Evolutionary conservation across 2,888 invertebrate genomes (phyloP).

Genomic region (Microdon myrmicae): DNA sequence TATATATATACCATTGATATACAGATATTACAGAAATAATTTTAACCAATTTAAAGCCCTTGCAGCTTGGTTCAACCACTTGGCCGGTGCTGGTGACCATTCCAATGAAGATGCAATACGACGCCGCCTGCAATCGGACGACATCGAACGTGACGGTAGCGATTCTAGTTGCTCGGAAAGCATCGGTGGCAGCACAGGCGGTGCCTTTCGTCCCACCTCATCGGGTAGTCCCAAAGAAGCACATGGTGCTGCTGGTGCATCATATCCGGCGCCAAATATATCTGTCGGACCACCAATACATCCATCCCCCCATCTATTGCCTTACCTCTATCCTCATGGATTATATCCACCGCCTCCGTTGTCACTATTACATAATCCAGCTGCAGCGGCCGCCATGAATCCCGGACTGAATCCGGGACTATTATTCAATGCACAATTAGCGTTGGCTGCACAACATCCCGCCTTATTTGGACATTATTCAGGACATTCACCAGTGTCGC

Average conservation of each 20-base stretch:
- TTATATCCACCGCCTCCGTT: slow-evolving; percentile 84
- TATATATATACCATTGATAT: too few relatives aligned
- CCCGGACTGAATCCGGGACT: slow-evolving; percentile 82
- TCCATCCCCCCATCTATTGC: slow-evolving; percentile 86
- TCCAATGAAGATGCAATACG: slow-evolving; percentile 66
- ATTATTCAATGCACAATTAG: slow-evolving; percentile 88
- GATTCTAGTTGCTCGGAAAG: slow-evolving; percentile 80
- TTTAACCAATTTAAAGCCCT: slow-evolving; percentile 63
- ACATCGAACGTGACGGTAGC: slow-evolving; percentile 75
- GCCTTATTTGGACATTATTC: slow-evolving; percentile 78
- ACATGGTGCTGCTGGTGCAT: slow-evolving; percentile 64
- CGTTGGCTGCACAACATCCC: slow-evolving; percentile 88
- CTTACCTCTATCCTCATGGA: slow-evolving; percentile 91
- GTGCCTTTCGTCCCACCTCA: slow-evolving; percentile 68
- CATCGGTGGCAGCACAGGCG: slow-evolving; percentile 67
- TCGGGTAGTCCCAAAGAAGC: slow-evolving; percentile 70
- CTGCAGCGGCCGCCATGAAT: slow-evolving; percentile 70
- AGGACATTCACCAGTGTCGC: slow-evolving; percentile 76
- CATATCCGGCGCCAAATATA: slow-evolving; percentile 90
- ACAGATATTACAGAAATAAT: slow-evolving; percentile 38
- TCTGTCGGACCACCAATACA: slow-evolving; percentile 94
- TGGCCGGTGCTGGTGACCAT: slow-evolving; percentile 70
- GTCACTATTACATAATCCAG: slow-evolving; percentile 72
- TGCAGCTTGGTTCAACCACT: slow-evolving; percentile 75
- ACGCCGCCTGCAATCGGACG: slow-evolving; percentile 71